Base-by-base conservation (phyloP, 2,888 invertebrate species). In the Folsomia candida region DNA sequence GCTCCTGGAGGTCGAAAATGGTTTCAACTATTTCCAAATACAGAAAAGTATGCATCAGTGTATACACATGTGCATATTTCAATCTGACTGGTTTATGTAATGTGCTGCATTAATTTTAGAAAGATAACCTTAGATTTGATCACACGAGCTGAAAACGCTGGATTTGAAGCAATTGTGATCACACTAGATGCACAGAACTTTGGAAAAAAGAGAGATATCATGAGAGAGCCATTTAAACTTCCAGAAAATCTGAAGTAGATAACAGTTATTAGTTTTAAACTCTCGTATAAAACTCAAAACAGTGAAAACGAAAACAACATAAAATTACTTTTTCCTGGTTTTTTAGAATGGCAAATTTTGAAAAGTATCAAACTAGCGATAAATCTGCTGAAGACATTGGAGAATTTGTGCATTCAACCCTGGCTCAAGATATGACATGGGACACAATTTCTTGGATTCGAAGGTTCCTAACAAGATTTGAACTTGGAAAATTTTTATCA, bases 121-220 rank as follows among this genome's bases (percentile, higher is more conserved):
- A 84, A 88, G 37, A 84, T 92, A 1, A 93, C 92, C 0, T 85
- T 85, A 80, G 86, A 87, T 78, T 85, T 97, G 74, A 88, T 97
- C 1, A 81, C 84, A 58, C 86, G 92, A 79, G 96, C 92, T 0
- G 94, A 95, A 83, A 86, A 85, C 51, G 88, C 90, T 9, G 94
- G 92, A 14, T 96, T 88, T 81, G 91, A 90, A 83, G 95, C 94
- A 0, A 83, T 96, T 1, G 93, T 91, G 0, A 83, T 96, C 1
- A 97, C 94, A 0, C 90, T 96, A 0, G 97, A 97, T 82, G 91
- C 94, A 0, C 94, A 94, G 0, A 83, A 91, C 60, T 92, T 94
- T 82, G 97, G 97, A 0, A 86, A 91, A 67, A 86, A 96, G 59
- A 61, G 77, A 28, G 58, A 54, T 1, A 72, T 59, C 59, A 57